Conservation (phyloP, 2,113 vertebrate species). For the Guaruba guarouba region DNA sequence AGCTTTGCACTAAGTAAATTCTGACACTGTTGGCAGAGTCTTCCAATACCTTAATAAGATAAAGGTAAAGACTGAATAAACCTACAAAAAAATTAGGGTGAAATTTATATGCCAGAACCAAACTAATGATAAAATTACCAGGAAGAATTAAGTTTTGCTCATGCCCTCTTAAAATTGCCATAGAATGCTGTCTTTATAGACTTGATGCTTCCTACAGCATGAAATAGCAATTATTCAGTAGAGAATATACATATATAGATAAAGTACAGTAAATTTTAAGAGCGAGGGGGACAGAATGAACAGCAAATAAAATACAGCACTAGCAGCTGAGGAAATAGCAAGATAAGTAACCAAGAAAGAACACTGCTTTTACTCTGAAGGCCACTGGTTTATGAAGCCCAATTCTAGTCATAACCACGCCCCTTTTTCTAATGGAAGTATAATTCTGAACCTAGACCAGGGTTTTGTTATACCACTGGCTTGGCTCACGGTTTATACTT, state of each 20-base stretch:
- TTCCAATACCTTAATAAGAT: not conserved
- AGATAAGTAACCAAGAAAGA: not conserved
- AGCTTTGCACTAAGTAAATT: not conserved
- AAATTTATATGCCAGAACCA: not conserved
- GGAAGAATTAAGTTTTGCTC: not conserved
- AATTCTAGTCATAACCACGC: not conserved
- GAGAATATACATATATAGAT: not conserved
- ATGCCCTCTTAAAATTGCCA: not conserved
- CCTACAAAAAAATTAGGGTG: not conserved
- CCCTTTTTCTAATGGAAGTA: not conserved
- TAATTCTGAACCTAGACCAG: not conserved
- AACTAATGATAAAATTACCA: not conserved
- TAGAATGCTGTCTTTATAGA: not conserved
- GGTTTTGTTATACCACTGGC: not conserved
- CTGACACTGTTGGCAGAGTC: not conserved
- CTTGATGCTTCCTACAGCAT: not conserved
- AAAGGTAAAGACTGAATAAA: not conserved
- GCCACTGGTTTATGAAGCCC: not conserved
- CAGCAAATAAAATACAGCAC: not conserved
- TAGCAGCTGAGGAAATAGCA: not conserved
- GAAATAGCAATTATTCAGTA: not conserved
- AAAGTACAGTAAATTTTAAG: not conserved
- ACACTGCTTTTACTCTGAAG: rapidly evolving
- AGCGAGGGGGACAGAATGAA: not conserved
- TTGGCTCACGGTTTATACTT: not conserved